Percentiles rank a stretch among this genome's conserved stretches.
Evolutionary conservation across 2,113 vertebrate genomes (phyloP).

Genomic region (Pseudois nayaur): DNA sequence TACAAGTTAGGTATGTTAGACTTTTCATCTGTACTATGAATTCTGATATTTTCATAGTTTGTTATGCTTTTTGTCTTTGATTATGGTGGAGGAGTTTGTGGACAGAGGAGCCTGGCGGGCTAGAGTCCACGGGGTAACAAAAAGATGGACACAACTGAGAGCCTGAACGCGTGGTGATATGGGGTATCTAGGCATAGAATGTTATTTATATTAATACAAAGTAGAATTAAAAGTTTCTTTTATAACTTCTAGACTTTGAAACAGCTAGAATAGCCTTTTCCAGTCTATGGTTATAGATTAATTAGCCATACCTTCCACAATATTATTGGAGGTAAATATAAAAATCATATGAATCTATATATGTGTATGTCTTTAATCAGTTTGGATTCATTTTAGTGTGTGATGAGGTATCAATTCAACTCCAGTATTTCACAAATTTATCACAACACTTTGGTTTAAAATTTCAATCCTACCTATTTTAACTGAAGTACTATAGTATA

Average conservation of each 20-base stretch:
- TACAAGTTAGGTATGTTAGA: not conserved
- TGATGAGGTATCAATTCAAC: not conserved
- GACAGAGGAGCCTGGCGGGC: not conserved
- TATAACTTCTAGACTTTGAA: not conserved
- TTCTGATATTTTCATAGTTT: not conserved
- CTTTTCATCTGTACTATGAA: not conserved
- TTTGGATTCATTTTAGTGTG: not conserved
- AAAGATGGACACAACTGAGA: not conserved
- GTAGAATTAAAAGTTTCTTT: not conserved
- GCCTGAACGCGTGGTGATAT: not conserved
- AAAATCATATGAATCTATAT: not conserved
- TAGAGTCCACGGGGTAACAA: not conserved
- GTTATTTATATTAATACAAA: not conserved
- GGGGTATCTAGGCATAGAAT: not conserved
- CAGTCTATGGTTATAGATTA: not conserved
- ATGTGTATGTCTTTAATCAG: not conserved
- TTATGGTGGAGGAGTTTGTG: not conserved
- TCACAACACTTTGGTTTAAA: not conserved
- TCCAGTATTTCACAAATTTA: not conserved
- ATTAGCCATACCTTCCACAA: not conserved
- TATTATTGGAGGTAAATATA: not conserved
- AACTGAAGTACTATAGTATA: not conserved
- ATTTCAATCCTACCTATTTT: not conserved
- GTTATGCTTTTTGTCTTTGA: not conserved
- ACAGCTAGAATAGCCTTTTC: not conserved